A percentile compares a stretch with the other conserved stretches of the same genome.
Conservation (phyloP, 1,140 invertebrate species). For the Polypedilum vanderplanki region DNA sequence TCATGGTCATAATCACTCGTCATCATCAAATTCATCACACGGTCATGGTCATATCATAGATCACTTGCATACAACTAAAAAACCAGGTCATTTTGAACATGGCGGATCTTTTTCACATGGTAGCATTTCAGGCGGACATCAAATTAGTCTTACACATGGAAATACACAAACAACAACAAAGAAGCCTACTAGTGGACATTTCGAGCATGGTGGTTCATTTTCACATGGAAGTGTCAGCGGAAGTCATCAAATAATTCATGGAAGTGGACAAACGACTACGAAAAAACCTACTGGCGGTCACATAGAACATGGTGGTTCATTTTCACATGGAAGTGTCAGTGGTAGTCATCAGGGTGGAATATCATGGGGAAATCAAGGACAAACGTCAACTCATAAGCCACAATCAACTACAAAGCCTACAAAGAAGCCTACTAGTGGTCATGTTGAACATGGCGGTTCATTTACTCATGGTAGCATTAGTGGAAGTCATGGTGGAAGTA, state of each 20-base stretch:
- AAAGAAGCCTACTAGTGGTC: not conserved
- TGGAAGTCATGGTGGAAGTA: not conserved
- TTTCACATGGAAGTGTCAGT: not conserved
- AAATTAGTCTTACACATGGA: not conserved
- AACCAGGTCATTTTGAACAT: not conserved
- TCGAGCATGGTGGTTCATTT: not conserved
- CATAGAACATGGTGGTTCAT: not conserved
- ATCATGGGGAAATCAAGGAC: constrained; percentile 13
- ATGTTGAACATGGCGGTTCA: not conserved
- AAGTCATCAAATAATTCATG: not conserved
- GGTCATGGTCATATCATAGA: not conserved
- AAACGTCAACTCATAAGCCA: not conserved
- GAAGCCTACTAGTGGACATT: not conserved
- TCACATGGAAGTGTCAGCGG: not conserved
- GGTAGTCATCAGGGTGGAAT: not conserved
- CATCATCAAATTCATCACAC: not conserved
- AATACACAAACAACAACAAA: not conserved
- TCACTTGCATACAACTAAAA: not conserved
- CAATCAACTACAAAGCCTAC: not conserved
- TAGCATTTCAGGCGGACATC: not conserved
- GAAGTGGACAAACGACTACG: not conserved
- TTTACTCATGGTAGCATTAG: not conserved
- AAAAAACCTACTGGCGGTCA: not conserved
- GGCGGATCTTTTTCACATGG: not conserved
- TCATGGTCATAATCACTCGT: constrained; percentile 1